Evolutionary conservation across 1,140 invertebrate species (phyloP).

Genomic region (Leguminivora glycinivorella): DNA sequence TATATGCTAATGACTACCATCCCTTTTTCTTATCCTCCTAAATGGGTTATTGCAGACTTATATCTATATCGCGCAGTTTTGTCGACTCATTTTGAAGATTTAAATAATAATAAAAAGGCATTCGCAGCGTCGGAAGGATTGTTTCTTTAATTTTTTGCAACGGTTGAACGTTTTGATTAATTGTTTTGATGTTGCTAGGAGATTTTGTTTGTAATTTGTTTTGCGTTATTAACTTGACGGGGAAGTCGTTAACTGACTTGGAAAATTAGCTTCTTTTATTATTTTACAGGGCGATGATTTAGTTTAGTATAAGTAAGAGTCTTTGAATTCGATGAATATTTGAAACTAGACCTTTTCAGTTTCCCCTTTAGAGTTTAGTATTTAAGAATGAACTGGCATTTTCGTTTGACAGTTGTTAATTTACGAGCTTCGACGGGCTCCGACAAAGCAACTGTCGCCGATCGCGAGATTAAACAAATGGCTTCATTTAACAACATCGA

Average conservation of each 20-base stretch:
- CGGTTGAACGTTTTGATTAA: slow-evolving; percentile 71
- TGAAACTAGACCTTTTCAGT: not conserved
- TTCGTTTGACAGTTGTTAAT: slow-evolving; percentile 4
- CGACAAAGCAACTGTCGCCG: slow-evolving; percentile 25
- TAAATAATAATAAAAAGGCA: slow-evolving; percentile 75
- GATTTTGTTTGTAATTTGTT: slow-evolving; percentile 72
- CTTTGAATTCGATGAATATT: not conserved
- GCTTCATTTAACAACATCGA: slow-evolving; percentile 25
- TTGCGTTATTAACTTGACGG: slow-evolving; percentile 75
- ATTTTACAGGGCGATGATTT: slow-evolving; percentile 15
- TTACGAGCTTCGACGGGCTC: slow-evolving; percentile 15
- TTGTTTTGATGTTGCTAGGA: slow-evolving; percentile 60
- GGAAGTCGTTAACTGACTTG: slow-evolving; percentile 69
- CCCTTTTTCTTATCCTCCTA: slow-evolving; percentile 80
- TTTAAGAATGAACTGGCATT: not conserved
- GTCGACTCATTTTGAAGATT: slow-evolving; percentile 67
- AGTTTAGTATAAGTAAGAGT: not conserved
- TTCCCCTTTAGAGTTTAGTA: not conserved
- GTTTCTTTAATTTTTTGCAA: slow-evolving; percentile 62
- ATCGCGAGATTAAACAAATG: slow-evolving; percentile 31
- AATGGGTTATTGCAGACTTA: slow-evolving; percentile 76
- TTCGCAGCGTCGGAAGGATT: slow-evolving; percentile 56
- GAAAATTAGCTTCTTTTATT: slow-evolving; percentile 59
- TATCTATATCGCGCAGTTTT: slow-evolving; percentile 70
- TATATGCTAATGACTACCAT: slow-evolving; percentile 80